These are phyloP conservation scores for Ptilonorhynchus violaceus DNA, from an alignment of 2,113 vertebrate species.

Conservation along the genomic window DNA sequence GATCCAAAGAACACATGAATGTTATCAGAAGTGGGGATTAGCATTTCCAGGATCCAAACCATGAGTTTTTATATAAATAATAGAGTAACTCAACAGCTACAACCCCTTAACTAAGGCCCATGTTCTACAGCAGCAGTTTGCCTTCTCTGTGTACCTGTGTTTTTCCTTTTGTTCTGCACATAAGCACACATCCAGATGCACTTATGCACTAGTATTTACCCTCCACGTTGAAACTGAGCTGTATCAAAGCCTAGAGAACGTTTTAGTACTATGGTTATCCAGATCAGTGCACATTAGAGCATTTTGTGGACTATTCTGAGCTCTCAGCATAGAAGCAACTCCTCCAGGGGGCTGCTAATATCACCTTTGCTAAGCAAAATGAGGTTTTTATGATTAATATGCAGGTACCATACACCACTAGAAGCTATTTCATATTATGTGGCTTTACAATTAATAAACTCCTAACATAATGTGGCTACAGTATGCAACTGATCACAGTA, in stretches of 20 bases:
- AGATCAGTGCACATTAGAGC: neutral
- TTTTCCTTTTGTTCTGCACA: neutral
- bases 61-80: neutral
- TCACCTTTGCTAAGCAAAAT: neutral
- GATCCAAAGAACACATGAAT: constrained; percentile 39
- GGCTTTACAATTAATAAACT: neutral
- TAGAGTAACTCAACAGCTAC: neutral
- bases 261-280: neutral
- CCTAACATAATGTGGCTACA: neutral
- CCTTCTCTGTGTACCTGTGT: neutral
- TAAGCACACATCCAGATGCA: neutral
- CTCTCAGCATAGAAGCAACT: neutral
- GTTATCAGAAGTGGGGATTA: neutral
- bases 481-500: neutral
- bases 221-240: neutral
- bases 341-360: neutral
- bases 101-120: neutral
- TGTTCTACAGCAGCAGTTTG: neutral
- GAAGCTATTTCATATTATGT: neutral
- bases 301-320: neutral
- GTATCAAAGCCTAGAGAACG: neutral
- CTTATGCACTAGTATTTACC: neutral
- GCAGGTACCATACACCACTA: neutral
- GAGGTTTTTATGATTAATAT: neutral
- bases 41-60: neutral